Evolutionary conservation across 1,140 invertebrate genomes (phyloP).

Genomic region (Spodoptera frugiperda): DNA sequence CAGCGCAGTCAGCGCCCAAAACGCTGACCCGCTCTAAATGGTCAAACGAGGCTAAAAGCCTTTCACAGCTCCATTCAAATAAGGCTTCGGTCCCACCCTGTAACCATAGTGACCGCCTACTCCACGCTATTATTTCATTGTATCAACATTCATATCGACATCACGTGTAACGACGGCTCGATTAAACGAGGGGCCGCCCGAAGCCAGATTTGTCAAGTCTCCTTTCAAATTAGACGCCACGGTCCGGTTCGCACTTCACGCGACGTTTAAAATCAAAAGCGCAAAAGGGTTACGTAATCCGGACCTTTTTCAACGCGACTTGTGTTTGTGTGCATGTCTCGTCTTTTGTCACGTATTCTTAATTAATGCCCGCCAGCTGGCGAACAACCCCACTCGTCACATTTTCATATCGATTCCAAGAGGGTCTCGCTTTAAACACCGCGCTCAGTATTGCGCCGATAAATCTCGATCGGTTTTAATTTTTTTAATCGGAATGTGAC

Average conservation of each 20-base stretch:
- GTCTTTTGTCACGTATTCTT: conserved; percentile 87
- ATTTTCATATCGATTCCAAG: conserved; percentile 82
- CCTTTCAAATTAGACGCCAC: conserved; percentile 83
- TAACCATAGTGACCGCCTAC: conserved; percentile 81
- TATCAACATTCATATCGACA: conserved; percentile 83
- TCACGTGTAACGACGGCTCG: conserved; percentile 76
- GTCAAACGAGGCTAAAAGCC: conserved; percentile 78
- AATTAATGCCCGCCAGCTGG: conserved; percentile 84
- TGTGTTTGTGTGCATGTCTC: conserved; percentile 83
- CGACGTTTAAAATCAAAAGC: conserved; percentile 85
- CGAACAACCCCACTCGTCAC: conserved; percentile 79
- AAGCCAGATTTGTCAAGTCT: conserved; percentile 85
- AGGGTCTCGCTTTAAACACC: conserved; percentile 60
- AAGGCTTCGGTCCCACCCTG: conserved; percentile 73
- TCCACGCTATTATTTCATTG: conserved; percentile 79
- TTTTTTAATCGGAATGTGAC: conserved; percentile 58
- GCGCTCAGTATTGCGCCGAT: conserved; percentile 61
- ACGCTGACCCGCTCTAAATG: conserved; percentile 79
- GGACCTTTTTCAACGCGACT: conserved; percentile 82
- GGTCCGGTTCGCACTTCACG: conserved; percentile 80
- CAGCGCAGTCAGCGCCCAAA: conserved; percentile 74
- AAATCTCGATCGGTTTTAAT: conserved; percentile 64
- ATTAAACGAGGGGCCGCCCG: conserved; percentile 78
- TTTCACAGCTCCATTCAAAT: conserved; percentile 73
- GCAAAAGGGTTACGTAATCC: conserved; percentile 84